Evolutionary conservation across 1,140 invertebrate genomes (phyloP).

Genomic region (Temnothorax curvispinosus): DNA sequence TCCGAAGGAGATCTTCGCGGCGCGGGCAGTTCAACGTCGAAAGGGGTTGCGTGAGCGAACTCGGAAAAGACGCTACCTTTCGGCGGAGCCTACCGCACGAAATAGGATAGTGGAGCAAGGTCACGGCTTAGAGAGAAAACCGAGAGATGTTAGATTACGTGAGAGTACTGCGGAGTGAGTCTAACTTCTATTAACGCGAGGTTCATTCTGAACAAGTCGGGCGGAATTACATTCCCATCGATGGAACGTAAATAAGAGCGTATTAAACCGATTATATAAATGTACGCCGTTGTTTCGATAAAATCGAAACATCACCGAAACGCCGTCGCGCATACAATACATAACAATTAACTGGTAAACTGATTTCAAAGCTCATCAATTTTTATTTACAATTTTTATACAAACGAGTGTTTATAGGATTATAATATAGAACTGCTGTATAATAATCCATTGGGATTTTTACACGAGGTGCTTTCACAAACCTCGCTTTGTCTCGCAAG

Average conservation of each 20-base stretch:
- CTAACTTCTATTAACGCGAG: not conserved
- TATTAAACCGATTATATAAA: not conserved
- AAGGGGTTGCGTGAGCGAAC: constrained; percentile 17
- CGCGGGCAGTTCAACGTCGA: not conserved
- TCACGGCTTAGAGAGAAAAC: constrained; percentile 19
- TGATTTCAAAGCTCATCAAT: not conserved
- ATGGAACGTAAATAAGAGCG: not conserved
- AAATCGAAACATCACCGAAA: not conserved
- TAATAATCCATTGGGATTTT: not conserved
- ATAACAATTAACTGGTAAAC: not conserved
- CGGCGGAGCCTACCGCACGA: not conserved
- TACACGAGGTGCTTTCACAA: not conserved
- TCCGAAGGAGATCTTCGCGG: not conserved
- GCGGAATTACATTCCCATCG: constrained; percentile 5
- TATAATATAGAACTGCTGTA: not conserved
- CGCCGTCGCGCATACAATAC: too few relatives aligned
- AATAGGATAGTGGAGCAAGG: constrained; percentile 56
- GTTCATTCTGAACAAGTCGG: not conserved
- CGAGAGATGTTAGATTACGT: constrained; percentile 84
- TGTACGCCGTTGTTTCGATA: not conserved
- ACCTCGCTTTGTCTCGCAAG: not conserved
- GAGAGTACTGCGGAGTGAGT: constrained; percentile 71
- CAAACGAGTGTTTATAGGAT: not conserved
- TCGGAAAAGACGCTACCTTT: constrained; percentile 39
- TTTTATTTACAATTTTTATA: not conserved